Percentiles rank a stretch among this genome's conserved stretches.
Evolutionary conservation across 2,888 invertebrate genomes (phyloP).

Genomic region (Auanema sp.): DNA sequence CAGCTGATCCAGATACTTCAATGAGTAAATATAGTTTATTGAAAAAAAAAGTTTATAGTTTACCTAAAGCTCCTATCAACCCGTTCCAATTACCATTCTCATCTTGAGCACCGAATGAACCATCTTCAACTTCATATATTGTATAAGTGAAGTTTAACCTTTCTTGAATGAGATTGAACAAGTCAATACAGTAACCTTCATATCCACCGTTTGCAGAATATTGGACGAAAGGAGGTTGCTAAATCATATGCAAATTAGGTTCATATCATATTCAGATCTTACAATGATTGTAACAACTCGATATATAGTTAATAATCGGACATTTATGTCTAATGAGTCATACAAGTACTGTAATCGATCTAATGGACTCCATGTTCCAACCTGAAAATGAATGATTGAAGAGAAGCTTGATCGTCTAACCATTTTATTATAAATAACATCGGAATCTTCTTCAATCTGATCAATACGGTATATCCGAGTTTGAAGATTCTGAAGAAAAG

Average conservation of each 20-base stretch:
- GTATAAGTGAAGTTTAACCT: slow-evolving; percentile 87
- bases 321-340: slow-evolving; percentile 50
- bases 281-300: slow-evolving; percentile 58
- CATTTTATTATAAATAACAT: slow-evolving; percentile 54
- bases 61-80: slow-evolving; percentile 72
- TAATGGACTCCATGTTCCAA: slow-evolving; percentile 57
- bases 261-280: slow-evolving; percentile 11
- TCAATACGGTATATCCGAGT: slow-evolving; percentile 53
- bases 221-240: slow-evolving; percentile 70
- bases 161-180: slow-evolving; percentile 81
- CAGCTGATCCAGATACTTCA: slow-evolving; percentile 70
- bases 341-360: slow-evolving; percentile 51
- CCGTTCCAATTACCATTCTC: slow-evolving; percentile 81
- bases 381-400: slow-evolving; percentile 23
- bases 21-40: neutral
- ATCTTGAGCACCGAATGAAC: slow-evolving; percentile 85
- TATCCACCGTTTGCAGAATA: slow-evolving; percentile 38
- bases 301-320: slow-evolving; percentile 49
- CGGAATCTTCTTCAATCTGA: slow-evolving; percentile 39
- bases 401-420: slow-evolving; percentile 22
- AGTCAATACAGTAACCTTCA: slow-evolving; percentile 87
- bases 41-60: neutral
- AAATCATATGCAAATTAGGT: slow-evolving; percentile 21
- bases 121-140: slow-evolving; percentile 76
- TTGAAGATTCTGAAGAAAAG: slow-evolving; percentile 39